Percentiles rank a stretch among this genome's conserved stretches.
Evolutionary conservation across 1,140 invertebrate genomes (phyloP).

Genomic region (Achatina immaculata): DNA sequence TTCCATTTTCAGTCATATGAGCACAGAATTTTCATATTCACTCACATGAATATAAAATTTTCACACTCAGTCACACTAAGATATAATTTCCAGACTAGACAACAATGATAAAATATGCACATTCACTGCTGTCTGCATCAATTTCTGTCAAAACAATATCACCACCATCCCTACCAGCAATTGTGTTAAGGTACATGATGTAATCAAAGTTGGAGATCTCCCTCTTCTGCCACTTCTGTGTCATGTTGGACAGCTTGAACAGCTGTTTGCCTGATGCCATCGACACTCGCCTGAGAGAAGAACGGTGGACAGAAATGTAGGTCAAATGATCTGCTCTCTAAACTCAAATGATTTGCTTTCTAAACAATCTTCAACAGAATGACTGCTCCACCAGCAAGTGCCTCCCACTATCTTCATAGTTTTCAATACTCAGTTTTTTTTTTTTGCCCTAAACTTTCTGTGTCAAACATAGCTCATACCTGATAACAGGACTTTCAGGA

Average conservation of each 20-base stretch:
- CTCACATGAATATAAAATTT: neutral
- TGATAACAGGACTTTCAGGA: too few relatives aligned
- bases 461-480: too few relatives aligned
- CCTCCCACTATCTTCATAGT: too few relatives aligned
- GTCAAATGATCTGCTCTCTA: neutral
- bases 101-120: neutral
- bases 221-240: conserved; percentile 97
- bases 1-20: neutral
- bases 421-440: too few relatives aligned
- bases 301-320: neutral
- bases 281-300: conserved; percentile 84
- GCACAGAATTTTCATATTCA: neutral
- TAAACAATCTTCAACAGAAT: too few relatives aligned
- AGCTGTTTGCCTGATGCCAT: conserved; percentile 98
- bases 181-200: conserved; percentile 99
- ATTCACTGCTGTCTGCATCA: neutral
- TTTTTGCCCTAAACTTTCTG: too few relatives aligned
- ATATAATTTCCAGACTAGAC: neutral
- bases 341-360: too few relatives aligned
- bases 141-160: neutral
- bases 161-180: conserved; percentile 83
- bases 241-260: conserved; percentile 99
- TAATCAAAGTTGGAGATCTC: conserved; percentile 99
- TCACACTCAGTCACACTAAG: neutral
- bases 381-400: too few relatives aligned